Evolutionary conservation across 2,113 vertebrate species (phyloP), one percentile per base, ranked within the genome.

Genomic region (Malurus melanocephalus): DNA sequence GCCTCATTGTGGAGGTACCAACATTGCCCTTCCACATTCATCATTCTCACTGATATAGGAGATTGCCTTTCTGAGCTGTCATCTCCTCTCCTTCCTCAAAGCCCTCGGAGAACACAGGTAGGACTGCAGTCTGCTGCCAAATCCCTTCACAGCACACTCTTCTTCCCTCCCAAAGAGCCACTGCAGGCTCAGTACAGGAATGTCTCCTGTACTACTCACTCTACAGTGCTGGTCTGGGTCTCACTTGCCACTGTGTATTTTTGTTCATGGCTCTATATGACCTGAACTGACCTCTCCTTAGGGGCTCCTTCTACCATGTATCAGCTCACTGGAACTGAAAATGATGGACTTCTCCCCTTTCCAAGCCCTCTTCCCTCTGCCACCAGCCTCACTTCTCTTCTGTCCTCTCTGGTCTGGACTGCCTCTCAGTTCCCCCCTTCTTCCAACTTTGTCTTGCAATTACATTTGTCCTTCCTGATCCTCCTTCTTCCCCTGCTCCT

Each of bases 31-130:
- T 49, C 49, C 74, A 83, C 40, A 80, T 60, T 28, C 84, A 90
- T 23, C 48, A 73, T 90, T 83, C 72, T 65, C 52, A 91, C 5
- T 84, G 92, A 75, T 84, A 85, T 2, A 45, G n/a, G 43, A 68
- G 64, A 87, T 16, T 79, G 66, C 30, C 45, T 71, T 80, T 66
- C 71, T 89, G 65, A 89, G 79, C 61, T 89, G 71, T 66, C 91
- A 61, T 64, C 83, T 91, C 73, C 59, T 60, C 52, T 88, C 69
- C 76, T 61, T 82, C 56, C 71, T 88, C 88, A 87, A 80, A 80
- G 72, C 51, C 46, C 38, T 55, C 38, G 72, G 38, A 66, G 53
- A 90, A 89, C 62, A 78, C 11, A 33, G 40, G 56, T 2, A 78
- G 56, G n/a, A 84, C 49, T 43, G 55, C n/a, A 71, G 43, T 84